Percentiles rank a stretch among this genome's conserved stretches.
phyloP scores from a whole-genome alignment of 1,140 invertebrate genomes.

The Conus ventricosus region DNA sequence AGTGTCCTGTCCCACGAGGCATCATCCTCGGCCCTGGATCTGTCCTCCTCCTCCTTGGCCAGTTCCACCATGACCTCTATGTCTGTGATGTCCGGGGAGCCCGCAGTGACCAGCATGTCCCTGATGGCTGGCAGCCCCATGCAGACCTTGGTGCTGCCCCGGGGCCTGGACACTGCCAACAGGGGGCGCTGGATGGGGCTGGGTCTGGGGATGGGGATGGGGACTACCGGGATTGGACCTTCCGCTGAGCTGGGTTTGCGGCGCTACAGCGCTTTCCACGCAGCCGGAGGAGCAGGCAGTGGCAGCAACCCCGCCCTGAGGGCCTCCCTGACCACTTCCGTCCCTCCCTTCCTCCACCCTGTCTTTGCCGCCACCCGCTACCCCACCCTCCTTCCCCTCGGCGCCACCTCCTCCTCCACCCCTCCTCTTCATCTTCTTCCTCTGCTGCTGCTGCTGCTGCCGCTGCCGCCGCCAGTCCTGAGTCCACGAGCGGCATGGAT shows the following conservation, averaged over 20 bases:
- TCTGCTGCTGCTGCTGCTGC: neutral
- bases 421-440: neutral
- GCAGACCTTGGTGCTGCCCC: neutral
- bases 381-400: constrained; percentile 15
- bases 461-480: neutral
- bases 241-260: neutral
- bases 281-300: neutral
- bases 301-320: neutral
- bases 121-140: neutral
- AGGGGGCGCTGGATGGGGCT: constrained; percentile 17
- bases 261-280: constrained; percentile 32
- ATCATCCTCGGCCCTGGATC: constrained; percentile 16
- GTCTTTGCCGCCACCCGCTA: constrained; percentile 4
- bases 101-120: neutral
- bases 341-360: constrained; percentile 25
- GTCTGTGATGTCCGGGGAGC: neutral
- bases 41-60: constrained; percentile 2
- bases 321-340: neutral
- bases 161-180: neutral
- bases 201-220: neutral
- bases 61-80: neutral
- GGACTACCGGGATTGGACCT: neutral
- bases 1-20: neutral
- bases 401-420: neutral
- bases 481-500: neutral